These are phyloP conservation scores for Clarias batrachus DNA, from an alignment of 2,113 vertebrate genomes.

Conservation along the genomic window DNA sequence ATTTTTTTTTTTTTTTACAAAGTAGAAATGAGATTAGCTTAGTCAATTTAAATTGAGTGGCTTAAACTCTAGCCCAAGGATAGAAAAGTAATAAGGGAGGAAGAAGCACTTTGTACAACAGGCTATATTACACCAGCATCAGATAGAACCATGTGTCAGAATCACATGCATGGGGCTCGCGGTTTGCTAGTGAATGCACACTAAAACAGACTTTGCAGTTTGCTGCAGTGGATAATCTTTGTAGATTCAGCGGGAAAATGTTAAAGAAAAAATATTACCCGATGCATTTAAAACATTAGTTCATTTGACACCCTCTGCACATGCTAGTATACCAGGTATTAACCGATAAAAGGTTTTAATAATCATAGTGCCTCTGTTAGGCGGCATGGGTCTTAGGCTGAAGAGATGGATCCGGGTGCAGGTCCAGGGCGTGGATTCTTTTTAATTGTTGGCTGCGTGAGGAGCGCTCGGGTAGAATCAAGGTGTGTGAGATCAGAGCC, in stretches of 20 bases:
- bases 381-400: no score
- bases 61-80: slow-evolving; percentile 34
- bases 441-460: no score
- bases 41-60: slow-evolving; percentile 30
- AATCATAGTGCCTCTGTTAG: neutral
- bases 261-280: neutral
- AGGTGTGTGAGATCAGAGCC: no score
- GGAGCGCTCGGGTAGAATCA: no score
- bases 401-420: no score
- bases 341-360: neutral
- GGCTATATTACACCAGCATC: slow-evolving; percentile 28
- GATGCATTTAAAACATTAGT: neutral
- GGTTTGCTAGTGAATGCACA: slow-evolving; percentile 9
- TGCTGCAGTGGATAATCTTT: neutral
- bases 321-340: neutral
- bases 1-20: neutral
- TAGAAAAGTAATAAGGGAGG: slow-evolving; percentile 46
- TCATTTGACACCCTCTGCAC: neutral
- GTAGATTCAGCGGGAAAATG: neutral
- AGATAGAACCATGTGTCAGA: slow-evolving; percentile 23
- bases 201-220: neutral
- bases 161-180: neutral
- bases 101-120: slow-evolving; percentile 26
- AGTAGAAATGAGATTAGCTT: slow-evolving; percentile 32
- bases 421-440: no score